Evolutionary conservation across 2,797 vertebrate genomes (phyloP), one percentile per base, ranked within the genome.

Genomic region (Gymnoscopelus microlampas): DNA sequence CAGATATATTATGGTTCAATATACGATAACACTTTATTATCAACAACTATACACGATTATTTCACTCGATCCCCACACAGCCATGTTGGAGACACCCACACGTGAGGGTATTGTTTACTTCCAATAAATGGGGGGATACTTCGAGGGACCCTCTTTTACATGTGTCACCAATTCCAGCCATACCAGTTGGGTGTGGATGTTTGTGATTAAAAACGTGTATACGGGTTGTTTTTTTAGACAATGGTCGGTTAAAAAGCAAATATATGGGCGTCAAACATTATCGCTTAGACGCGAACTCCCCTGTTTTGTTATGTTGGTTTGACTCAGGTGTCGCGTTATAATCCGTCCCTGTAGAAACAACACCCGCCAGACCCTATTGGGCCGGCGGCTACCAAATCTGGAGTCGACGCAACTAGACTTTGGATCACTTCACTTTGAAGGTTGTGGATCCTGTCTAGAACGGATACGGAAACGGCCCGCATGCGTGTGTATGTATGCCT

Each of bases 361-460:
- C 5, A 5, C 5, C 55, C 90, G 78, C 95, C 26, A 95, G 88
- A 96, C 94, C 73, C 90, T 94, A 76, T 95, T 94, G 76, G 88
- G 81, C 56, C 92, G n/a, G n/a, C 80, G 64, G 3, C 26, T 0
- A 10, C 19, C 15, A 96, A 93, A 39, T 44, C 39, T 44, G 39
- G 83, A 96, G 94, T 87, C 93, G 93, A 39, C 8, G 2, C 39
- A 1, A 29, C 26, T 10, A 10, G 7, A 8, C 19, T 19, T 19
- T 19, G 19, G 19, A 19, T 19, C 1, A 44, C 39, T 44, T 35
- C 32, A 35, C 32, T 35, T 35, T 35, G 32, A 4, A 35, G 1
- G 32, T 35, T 35, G 32, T 35, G 32, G 32, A 35, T 35, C 32
- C 32, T 35, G 32, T 6, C 32, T 35, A 35, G 32, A 6, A 1